phyloP scores from a whole-genome alignment of 2,797 vertebrate genomes.

The Sus cebifrons region DNA sequence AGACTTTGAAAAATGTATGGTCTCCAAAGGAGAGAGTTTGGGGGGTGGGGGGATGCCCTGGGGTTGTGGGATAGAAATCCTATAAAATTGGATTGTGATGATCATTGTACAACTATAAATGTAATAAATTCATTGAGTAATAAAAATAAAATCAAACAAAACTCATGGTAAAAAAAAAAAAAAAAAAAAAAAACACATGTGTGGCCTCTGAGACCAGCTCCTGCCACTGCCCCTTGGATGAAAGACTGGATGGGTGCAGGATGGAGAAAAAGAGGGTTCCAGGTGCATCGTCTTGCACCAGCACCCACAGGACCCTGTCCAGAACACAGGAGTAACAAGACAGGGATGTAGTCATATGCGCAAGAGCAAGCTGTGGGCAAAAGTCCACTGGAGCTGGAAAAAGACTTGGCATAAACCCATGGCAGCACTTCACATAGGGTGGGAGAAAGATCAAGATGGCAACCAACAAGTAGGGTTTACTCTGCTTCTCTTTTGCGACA shows the following conservation, averaged over 20 bases:
- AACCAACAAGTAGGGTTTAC: not conserved
- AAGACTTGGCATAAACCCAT: not conserved
- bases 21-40: too few relatives aligned
- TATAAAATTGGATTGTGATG: too few relatives aligned
- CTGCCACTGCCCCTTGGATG: not conserved
- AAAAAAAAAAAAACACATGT: not conserved
- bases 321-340: not conserved
- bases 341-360: fast-evolving
- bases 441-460: not conserved
- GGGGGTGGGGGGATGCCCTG: too few relatives aligned
- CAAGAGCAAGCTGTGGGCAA: not conserved
- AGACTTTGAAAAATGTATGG: too few relatives aligned
- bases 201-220: not conserved
- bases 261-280: not conserved
- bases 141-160: too few relatives aligned
- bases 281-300: not conserved
- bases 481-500: not conserved
- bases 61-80: too few relatives aligned
- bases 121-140: too few relatives aligned
- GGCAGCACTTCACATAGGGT: not conserved
- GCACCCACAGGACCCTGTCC: not conserved
- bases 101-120: too few relatives aligned
- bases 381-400: not conserved
- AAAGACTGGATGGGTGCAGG: not conserved
- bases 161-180: too few relatives aligned